Evolutionary conservation across 1,140 invertebrate genomes (phyloP).

Genomic region (Nasonia longicornis): DNA sequence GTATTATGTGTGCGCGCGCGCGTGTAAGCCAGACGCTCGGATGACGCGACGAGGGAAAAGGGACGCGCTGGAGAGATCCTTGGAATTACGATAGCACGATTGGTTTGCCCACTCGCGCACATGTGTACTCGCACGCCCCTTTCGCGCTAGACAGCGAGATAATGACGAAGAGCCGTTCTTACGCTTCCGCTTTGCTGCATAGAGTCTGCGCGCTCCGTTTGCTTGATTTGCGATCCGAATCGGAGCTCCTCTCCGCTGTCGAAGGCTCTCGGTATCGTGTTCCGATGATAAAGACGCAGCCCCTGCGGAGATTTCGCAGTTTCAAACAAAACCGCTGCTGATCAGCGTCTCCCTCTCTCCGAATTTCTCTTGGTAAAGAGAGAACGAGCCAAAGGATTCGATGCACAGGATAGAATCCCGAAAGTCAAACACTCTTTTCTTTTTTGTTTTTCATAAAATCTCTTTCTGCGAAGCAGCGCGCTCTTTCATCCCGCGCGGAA

Average conservation of each 20-base stretch:
- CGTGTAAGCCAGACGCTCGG: neutral
- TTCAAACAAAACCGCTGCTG: neutral
- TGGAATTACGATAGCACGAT: slow-evolving; percentile 37
- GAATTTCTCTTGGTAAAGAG: neutral
- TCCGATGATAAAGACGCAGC: neutral
- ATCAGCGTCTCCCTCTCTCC: neutral
- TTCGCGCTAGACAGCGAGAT: slow-evolving; percentile 15
- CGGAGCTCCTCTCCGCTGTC: neutral
- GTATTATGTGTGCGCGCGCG: neutral
- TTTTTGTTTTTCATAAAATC: slow-evolving; percentile 32
- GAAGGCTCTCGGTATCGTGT: too few species aligned
- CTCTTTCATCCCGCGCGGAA: slow-evolving; percentile 43
- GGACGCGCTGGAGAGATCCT: slow-evolving; percentile 13
- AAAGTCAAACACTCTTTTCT: slow-evolving; percentile 37
- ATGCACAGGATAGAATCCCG: neutral
- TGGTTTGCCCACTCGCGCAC: slow-evolving; percentile 11
- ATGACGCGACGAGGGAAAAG: slow-evolving; percentile 16
- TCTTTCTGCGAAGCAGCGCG: neutral
- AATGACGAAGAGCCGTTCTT: slow-evolving; percentile 16
- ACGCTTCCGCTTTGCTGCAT: neutral
- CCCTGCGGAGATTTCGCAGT: neutral
- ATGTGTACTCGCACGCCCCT: slow-evolving; percentile 6
- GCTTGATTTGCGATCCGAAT: slow-evolving; percentile 20
- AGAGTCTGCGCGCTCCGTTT: neutral
- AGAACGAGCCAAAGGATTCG: slow-evolving; percentile 14